Evolutionary conservation across 2,888 invertebrate species (phyloP).

Genomic region (Octonoba sinensis): DNA sequence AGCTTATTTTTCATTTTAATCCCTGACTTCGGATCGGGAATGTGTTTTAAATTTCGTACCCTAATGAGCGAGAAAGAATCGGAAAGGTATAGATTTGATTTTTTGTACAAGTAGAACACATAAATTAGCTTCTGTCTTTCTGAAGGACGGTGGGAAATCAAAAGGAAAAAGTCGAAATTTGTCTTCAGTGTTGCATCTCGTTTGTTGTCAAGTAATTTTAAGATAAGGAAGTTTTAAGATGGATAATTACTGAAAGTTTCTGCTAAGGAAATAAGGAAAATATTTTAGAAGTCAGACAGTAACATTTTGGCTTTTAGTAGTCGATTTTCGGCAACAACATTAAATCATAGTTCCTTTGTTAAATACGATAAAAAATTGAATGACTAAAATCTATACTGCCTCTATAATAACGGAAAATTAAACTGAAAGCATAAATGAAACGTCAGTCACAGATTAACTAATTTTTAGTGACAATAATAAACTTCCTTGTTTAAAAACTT

Average conservation of each 20-base stretch:
- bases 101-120: slow-evolving; percentile 21
- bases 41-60: slow-evolving; percentile 27
- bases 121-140: slow-evolving; percentile 25
- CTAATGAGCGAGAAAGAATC: slow-evolving; percentile 32
- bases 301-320: no score
- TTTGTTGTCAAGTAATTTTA: slow-evolving; percentile 8
- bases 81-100: slow-evolving; percentile 17
- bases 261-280: slow-evolving; percentile 1
- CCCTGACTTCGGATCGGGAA: slow-evolving; percentile 45
- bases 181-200: no score
- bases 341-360: no score
- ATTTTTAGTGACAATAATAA: no score
- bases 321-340: no score
- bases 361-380: no score
- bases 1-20: slow-evolving; percentile 41
- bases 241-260: slow-evolving; percentile 36
- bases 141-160: slow-evolving; percentile 16
- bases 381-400: no score
- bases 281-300: no score
- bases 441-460: no score
- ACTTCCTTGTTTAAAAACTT: no score
- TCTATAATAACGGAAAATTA: no score
- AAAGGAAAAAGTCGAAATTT: slow-evolving; percentile 11
- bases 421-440: no score
- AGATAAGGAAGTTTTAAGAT: slow-evolving; percentile 11